Percentiles rank a stretch among this genome's conserved stretches.
These are phyloP conservation scores for Alligator mississippiensis DNA, from an alignment of 2,113 vertebrate genomes.

Conservation along the genomic window DNA sequence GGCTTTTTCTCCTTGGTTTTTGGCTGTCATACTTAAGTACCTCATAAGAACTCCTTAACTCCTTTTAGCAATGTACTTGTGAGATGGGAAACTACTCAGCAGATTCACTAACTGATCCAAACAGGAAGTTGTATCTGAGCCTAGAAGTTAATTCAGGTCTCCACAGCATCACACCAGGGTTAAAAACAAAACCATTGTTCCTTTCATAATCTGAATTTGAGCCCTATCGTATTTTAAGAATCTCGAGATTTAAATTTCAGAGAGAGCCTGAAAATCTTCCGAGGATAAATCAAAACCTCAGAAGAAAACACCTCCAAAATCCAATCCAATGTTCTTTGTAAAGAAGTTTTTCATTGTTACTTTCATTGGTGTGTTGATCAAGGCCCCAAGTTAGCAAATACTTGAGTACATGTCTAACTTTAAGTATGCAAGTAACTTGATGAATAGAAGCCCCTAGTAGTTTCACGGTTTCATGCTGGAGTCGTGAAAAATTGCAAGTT, in stretches of 20 bases:
- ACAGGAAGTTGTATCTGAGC: neutral
- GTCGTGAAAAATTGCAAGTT: neutral
- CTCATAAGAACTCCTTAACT: no score
- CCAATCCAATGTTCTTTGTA: neutral
- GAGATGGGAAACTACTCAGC: no score
- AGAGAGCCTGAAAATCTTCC: neutral
- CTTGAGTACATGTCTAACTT: neutral
- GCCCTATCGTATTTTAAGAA: neutral
- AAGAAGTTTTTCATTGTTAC: neutral
- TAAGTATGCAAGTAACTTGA: neutral
- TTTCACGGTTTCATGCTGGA: neutral
- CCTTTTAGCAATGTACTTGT: no score
- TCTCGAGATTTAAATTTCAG: neutral
- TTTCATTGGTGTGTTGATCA: neutral
- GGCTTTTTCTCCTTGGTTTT: no score
- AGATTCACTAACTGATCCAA: no score
- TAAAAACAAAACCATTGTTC: neutral
- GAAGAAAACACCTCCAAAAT: neutral
- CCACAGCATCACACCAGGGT: neutral
- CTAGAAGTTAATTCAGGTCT: neutral
- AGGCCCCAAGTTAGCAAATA: neutral
- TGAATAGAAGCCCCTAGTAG: neutral
- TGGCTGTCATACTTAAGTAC: no score
- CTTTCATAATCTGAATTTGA: neutral
- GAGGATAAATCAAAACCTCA: neutral